These are phyloP conservation scores for Trichosurus vulpecula DNA, from an alignment of 2,797 vertebrate genomes.

Conservation along the genomic window DNA sequence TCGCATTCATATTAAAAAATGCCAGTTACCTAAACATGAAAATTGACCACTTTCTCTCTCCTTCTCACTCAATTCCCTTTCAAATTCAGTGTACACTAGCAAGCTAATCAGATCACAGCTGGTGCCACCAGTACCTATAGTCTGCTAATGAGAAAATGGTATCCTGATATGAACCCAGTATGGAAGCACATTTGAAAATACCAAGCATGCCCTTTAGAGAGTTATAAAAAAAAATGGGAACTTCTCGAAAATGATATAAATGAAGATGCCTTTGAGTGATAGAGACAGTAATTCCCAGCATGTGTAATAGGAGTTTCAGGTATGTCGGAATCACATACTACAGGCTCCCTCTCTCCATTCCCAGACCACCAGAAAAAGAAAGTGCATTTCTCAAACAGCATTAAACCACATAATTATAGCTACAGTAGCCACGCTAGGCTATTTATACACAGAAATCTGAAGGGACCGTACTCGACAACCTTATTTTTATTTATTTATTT, in stretches of 20 bases:
- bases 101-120: constrained; percentile 69
- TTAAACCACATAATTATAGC: neutral
- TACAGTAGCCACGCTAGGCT: constrained; percentile 12
- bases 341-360: neutral
- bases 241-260: neutral
- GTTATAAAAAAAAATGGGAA: neutral
- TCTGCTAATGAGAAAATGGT: constrained; percentile 61
- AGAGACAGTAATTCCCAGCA: neutral
- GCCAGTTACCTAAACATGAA: constrained; percentile 72
- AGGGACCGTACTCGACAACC: constrained; percentile 46
- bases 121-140: constrained; percentile 41
- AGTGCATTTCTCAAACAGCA: neutral
- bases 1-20: constrained; percentile 75
- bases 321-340: neutral
- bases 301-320: neutral
- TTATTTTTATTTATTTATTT: constrained; percentile 32
- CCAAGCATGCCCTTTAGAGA: neutral
- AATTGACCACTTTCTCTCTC: constrained; percentile 60
- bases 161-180: constrained; percentile 42
- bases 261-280: neutral
- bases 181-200: constrained; percentile 17
- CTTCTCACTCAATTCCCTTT: constrained; percentile 55
- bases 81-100: constrained; percentile 53
- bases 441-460: constrained; percentile 67
- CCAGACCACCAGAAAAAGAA: neutral